A percentile compares a stretch with the other conserved stretches of the same genome.
Evolutionary conservation across 1,140 invertebrate genomes (phyloP).

Genomic region (Hylyphantes graminicola): DNA sequence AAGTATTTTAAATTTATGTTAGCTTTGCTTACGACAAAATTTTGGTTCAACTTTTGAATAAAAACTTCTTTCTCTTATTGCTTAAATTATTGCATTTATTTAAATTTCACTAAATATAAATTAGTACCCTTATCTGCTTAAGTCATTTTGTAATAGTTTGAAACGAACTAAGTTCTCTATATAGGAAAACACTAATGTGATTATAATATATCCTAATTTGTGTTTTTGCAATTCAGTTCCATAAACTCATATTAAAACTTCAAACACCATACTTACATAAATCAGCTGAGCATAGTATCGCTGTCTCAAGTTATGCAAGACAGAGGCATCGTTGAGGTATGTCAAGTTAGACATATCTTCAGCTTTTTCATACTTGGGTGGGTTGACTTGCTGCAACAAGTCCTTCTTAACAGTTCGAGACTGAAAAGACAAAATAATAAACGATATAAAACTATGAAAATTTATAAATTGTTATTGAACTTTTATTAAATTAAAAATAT

Average conservation of each 20-base stretch:
- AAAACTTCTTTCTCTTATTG: too few species aligned
- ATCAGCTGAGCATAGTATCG: conserved; percentile 95
- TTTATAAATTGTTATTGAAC: neutral
- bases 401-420: conserved; percentile 88
- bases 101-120: too few species aligned
- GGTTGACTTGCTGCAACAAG: conserved; percentile 91
- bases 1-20: neutral
- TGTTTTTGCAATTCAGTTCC: neutral
- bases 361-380: conserved; percentile 98
- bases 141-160: too few species aligned
- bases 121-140: too few species aligned
- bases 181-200: neutral
- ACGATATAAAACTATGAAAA: neutral
- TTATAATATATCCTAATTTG: neutral
- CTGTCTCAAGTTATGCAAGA: conserved; percentile 95
- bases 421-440: conserved; percentile 19
- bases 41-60: too few species aligned
- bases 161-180: too few species aligned
- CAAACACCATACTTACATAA: conserved; percentile 85
- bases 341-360: conserved; percentile 99
- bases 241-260: neutral
- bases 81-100: too few species aligned
- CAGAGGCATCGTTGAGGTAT: conserved; percentile 96
- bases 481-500: neutral
- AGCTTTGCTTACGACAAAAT: too few species aligned